Base-by-base conservation (phyloP, 64 coral and sea anemone genomes). In the Anthopleura sola region DNA sequence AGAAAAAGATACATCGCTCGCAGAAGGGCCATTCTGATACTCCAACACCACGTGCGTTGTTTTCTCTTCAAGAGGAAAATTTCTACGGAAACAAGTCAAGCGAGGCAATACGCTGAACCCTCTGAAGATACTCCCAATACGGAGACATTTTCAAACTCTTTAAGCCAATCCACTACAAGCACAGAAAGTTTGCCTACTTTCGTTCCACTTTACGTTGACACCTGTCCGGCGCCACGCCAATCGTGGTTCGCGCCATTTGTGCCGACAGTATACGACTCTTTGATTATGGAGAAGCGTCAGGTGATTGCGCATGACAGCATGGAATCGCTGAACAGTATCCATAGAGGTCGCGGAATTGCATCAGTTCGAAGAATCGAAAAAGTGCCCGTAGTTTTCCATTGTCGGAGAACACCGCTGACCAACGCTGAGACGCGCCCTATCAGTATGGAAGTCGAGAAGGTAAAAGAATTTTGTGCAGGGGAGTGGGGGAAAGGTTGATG, bases 331-430 rank as follows among this genome's bases (percentile, higher is more conserved):
- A 8, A 53, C 39, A 81, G 36, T 81, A 46, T 81, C 48, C 37
- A 48, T 37, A 46, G 38, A 48, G 78, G 38, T 40, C 28, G 24
- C 13, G 78, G 78, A 53, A 81, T 81, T 53, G 37, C 78, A 8
- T 81, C 78, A 20, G 21, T 48, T 48, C 33, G 78, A 53, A 53
- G n/a, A 40, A 38, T 81, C 6, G 78, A 81, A 53, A 3, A 46
- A 26, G 78, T 83, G 3, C 88, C 88, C 33, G 60, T 90, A 26
- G 37, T 66, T 8, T 90, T 90, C 57, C 88, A 84, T 48, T 90
- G 88, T 36, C 81, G 57, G 82, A 49, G 88, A 49, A 90, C 88
- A 39, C 81, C 88, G 80, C 88, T 90, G 9, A 36, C 81, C 0
- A 44, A 90, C 26, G 88, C 88, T 20, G 66, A 54, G 64, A 90